Evolutionary conservation across 2,113 vertebrate species (phyloP), one percentile per base, ranked within the genome.

Genomic region (Acanthisitta chloris): DNA sequence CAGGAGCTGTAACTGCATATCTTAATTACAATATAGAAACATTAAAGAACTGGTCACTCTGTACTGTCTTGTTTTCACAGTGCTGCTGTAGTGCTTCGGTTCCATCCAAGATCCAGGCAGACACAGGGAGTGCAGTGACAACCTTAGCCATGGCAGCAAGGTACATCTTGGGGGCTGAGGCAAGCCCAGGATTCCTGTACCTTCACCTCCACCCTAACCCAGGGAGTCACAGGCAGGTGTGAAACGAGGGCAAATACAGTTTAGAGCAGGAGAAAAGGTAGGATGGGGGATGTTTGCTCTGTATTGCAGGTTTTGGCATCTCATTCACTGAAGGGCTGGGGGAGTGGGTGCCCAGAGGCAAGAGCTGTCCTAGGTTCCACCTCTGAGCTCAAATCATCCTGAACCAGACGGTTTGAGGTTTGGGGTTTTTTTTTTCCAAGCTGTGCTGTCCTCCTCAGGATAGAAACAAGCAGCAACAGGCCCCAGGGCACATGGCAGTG

Each of bases 21-120:
- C 80, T 78, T 78, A 79, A 96, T 59, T 94, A 85, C 87, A 94
- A 71, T 96, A 96, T 48, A 91, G 96, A 84, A 96, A 70, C 79
- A 88, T 95, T 87, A 94, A 97, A 97, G 29, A 61, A 55, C 29
- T 49, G 6, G 81, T 98, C 55, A 45, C 2, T 70, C 72, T 65
- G 17, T 58, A 3, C 12, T 29, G 80, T 42, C 36, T 20, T 40
- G 24, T 19, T 65, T 62, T 62, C n/a, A 36, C 85, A 20, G 14
- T 45, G 58, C 40, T 62, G 81, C 28, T 72, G 14, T 3, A 14
- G 14, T 3, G 8, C 9, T 55, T 49, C 54, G 26, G 59, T 61
- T 64, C 29, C n/a, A 34, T 15, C 29, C 25, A 15, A 0, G 1
- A 3, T 12, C 16, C 43, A 45, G 38, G 12, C 25, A 17, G 4